Percentiles rank a stretch among this genome's conserved stretches.
phyloP scores from a whole-genome alignment of 1,140 invertebrate genomes.

The Aphis gossypii region DNA sequence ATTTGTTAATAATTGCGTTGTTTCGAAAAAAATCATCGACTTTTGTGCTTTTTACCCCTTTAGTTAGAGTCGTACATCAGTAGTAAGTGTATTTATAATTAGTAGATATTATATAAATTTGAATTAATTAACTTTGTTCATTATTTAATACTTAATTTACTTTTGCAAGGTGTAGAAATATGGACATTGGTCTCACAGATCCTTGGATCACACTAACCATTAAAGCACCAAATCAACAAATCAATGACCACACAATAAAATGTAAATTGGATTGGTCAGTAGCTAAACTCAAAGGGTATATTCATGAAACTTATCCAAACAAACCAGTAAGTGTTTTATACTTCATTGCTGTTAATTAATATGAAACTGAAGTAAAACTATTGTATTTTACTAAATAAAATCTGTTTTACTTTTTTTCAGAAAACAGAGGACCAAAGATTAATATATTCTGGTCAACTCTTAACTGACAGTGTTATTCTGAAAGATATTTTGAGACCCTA shows the following conservation, averaged over 20 bases:
- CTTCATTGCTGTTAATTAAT: background rate
- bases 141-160: background rate
- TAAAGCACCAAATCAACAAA: conserved; percentile 87
- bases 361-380: background rate
- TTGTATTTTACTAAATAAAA: background rate
- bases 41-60: background rate
- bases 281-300: conserved; percentile 79
- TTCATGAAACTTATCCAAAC: conserved; percentile 84
- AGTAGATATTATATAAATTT: background rate
- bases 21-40: background rate
- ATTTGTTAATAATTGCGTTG: background rate
- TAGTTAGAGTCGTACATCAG: background rate
- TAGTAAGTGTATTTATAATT: background rate
- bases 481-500: conserved; percentile 82
- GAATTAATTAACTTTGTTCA: background rate
- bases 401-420: conserved; percentile 66
- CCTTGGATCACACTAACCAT: conserved; percentile 75
- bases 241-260: conserved; percentile 83
- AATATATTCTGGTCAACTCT: conserved; percentile 88
- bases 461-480: conserved; percentile 77
- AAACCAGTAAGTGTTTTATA: conserved; percentile 79
- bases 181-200: conserved; percentile 24
- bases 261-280: conserved; percentile 87
- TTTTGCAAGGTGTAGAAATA: background rate
- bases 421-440: conserved; percentile 82